These are phyloP conservation scores for Cephus rjabovi DNA, from an alignment of 2,888 invertebrate species.

Conservation along the genomic window DNA sequence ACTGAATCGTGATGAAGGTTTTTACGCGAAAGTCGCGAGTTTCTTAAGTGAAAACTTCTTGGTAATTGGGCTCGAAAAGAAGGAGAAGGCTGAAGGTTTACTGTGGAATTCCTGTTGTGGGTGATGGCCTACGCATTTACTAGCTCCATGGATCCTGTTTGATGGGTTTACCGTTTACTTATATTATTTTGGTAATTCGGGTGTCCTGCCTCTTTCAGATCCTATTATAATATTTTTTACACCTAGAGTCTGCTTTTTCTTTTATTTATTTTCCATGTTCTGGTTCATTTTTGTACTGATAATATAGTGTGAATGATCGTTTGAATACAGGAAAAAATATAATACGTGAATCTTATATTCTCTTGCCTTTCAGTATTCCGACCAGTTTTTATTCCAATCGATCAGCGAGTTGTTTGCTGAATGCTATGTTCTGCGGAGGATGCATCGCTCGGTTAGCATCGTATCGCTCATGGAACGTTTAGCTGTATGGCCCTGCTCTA, in stretches of 20 bases:
- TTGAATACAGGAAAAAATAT: background rate
- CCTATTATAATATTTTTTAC: background rate
- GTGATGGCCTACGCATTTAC: background rate
- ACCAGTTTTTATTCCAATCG: background rate
- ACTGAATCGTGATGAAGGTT: constrained; percentile 25
- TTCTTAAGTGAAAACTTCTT: constrained; percentile 23
- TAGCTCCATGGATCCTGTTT: background rate
- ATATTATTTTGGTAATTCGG: background rate
- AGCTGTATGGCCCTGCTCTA: background rate
- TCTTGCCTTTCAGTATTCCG: background rate
- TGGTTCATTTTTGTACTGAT: background rate
- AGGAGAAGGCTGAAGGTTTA: background rate
- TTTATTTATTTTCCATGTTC: background rate
- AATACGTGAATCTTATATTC: background rate
- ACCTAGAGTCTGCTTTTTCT: background rate
- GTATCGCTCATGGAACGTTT: background rate
- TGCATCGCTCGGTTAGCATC: background rate
- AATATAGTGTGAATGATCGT: background rate
- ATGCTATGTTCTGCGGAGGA: background rate
- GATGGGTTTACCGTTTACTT: background rate
- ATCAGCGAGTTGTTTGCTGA: background rate
- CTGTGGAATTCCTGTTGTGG: constrained; percentile 19
- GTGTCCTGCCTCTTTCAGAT: background rate
- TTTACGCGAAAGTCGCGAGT: constrained; percentile 22
- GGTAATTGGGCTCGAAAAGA: constrained; percentile 20